Conservation (phyloP, 2,113 vertebrate genomes). For the Tragelaphus strepsiceros region DNA sequence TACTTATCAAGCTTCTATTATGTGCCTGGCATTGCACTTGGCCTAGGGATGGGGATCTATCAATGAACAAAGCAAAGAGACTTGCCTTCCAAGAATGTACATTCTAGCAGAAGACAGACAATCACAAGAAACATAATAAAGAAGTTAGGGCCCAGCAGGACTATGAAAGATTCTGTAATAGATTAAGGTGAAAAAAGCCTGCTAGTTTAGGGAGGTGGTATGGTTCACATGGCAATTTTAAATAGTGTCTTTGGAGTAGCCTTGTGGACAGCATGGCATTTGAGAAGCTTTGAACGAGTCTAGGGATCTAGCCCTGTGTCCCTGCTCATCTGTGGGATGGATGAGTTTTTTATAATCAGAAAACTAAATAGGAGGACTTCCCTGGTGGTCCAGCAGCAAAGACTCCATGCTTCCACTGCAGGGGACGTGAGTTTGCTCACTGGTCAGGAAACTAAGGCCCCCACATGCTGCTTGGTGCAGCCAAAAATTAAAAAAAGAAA, state of each 20-base stretch:
- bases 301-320: neutral
- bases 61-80: neutral
- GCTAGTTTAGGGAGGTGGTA: accelerated
- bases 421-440: neutral
- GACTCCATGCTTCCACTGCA: neutral
- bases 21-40: neutral
- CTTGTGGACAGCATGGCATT: neutral
- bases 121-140: neutral
- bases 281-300: neutral
- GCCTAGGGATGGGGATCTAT: neutral
- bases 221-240: neutral
- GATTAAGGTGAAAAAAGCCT: neutral
- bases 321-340: neutral
- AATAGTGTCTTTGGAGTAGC: neutral
- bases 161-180: neutral
- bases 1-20: neutral
- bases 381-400: neutral
- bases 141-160: neutral
- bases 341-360: neutral
- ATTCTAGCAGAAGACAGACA: neutral
- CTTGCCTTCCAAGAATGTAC: neutral
- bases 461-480: neutral
- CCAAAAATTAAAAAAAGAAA: neutral
- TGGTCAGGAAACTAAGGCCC: neutral
- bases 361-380: neutral